Evolutionary conservation across 1,140 invertebrate species (phyloP), one percentile per base, ranked within the genome.

Genomic region (Cydia splendana): DNA sequence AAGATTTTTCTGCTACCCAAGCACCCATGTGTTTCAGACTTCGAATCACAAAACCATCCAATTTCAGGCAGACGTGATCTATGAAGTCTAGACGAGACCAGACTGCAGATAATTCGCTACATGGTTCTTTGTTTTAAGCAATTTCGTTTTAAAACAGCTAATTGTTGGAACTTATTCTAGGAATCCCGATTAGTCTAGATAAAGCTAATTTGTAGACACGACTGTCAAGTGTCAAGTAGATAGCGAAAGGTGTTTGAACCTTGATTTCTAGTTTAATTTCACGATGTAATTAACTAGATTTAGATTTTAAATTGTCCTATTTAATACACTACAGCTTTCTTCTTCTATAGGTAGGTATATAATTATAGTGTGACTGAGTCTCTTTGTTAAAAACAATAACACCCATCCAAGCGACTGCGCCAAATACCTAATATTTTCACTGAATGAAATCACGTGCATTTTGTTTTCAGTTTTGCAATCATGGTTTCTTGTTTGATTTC

Each of bases 1-100:
- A 57, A 57, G n/a, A 18, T 18, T 57, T 7, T 18, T 57, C 53
- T 9, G 12, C 45, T 12, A 48, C 45, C 12, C 45, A 15, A 48
- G 45, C 45, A 48, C 45, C 12, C 45, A 48, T 48, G 45, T 48
- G 45, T 15, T 15, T 48, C 45, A 48, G 45, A 48, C 12, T 57
- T n/a, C 15, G 6, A 9, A 57, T 57, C 15, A 18, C 53, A 57
- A 18, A 57, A 57, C 53, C 53, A 57, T 57, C 53, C n/a, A 57
- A 57, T 57, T 57, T 57, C 53, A 57, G 7, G 6, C 15, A 18
- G n/a, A 62, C 57, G 18, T 62, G 57, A 62, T 62, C 57, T 57
- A 57, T 57, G 53, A 18, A 57, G 53, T 57, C 53, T 57, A 57
- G 53, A 57, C 53, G 6, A 18, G 53, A 57, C 53, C 20, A 57